Percentiles rank a stretch among this genome's conserved stretches.
phyloP scores from a whole-genome alignment of 1,140 invertebrate genomes.

The Drosophila kanapiae region DNA sequence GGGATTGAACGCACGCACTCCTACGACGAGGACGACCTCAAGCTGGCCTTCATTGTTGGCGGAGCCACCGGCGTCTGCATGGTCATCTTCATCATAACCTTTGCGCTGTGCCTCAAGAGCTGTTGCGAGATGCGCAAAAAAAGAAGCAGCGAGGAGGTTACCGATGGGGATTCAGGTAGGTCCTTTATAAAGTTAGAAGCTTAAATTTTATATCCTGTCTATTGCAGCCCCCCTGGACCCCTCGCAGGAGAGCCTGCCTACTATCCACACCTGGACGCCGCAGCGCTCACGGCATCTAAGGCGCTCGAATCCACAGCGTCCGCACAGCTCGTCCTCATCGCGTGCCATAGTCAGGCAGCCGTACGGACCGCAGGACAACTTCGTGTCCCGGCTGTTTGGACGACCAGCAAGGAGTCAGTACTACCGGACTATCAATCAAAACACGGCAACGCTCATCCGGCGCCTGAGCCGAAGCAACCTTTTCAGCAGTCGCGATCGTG shows the following conservation, averaged over 20 bases:
- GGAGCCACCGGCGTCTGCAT: conserved; percentile 73
- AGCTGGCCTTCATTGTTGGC: conserved; percentile 71
- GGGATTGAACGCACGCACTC: conserved; percentile 46
- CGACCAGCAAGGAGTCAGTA: conserved; percentile 76
- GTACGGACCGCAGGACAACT: conserved; percentile 70
- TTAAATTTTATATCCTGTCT: neutral
- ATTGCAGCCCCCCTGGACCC: conserved; percentile 41
- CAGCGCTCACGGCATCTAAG: conserved; percentile 52
- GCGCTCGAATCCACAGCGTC: conserved; percentile 60
- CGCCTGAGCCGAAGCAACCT: conserved; percentile 80
- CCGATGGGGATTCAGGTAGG: conserved; percentile 33
- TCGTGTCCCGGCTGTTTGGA: conserved; percentile 75
- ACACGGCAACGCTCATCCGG: conserved; percentile 77
- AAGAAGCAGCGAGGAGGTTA: conserved; percentile 6
- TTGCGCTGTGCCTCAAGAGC: conserved; percentile 71
- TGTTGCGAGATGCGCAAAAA: conserved; percentile 69
- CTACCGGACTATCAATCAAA: conserved; percentile 81
- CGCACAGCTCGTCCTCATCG: conserved; percentile 26
- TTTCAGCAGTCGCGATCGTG: conserved; percentile 69
- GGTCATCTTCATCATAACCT: conserved; percentile 77
- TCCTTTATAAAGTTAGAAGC: neutral
- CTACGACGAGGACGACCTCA: conserved; percentile 73
- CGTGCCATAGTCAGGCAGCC: conserved; percentile 60
- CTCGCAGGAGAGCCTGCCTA: conserved; percentile 52
- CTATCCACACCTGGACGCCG: conserved; percentile 48